Evolutionary conservation across 2,888 invertebrate genomes (phyloP).

Genomic region (Pyrrhopygopsis socrates): DNA sequence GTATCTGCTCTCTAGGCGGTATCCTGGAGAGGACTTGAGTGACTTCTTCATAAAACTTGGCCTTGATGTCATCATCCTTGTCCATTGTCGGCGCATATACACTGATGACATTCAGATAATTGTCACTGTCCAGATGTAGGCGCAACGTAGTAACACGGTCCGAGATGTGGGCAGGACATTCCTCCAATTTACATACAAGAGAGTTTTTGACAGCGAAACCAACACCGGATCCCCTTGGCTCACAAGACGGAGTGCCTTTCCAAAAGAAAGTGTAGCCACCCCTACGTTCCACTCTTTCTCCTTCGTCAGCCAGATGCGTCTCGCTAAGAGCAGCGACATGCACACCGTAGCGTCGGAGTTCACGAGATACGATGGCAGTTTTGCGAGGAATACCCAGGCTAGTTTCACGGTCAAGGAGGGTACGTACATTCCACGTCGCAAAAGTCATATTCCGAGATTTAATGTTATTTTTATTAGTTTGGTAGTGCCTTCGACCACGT

Average conservation of each 20-base stretch:
- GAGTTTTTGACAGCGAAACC: constrained; percentile 64
- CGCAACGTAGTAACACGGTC: constrained; percentile 64
- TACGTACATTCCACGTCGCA: constrained; percentile 71
- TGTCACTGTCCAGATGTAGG: constrained; percentile 72
- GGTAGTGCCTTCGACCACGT: not conserved
- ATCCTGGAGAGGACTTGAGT: constrained; percentile 12
- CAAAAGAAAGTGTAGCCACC: not conserved
- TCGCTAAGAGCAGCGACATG: constrained; percentile 11
- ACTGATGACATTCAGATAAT: constrained; percentile 82
- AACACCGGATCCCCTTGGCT: constrained; percentile 57
- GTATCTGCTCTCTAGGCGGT: constrained; percentile 40
- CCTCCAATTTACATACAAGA: constrained; percentile 8
- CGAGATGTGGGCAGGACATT: constrained; percentile 57
- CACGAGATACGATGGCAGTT: constrained; percentile 74
- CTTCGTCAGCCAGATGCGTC: constrained; percentile 13
- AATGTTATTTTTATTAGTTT: constrained; percentile 2
- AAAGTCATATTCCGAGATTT: constrained; percentile 19
- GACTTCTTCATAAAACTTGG: constrained; percentile 77
- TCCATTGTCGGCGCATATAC: constrained; percentile 83
- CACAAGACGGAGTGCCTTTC: not conserved
- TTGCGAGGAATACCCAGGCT: constrained; percentile 75
- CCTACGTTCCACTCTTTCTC: not conserved
- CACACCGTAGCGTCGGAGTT: constrained; percentile 66
- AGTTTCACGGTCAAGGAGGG: constrained; percentile 62
- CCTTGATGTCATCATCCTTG: constrained; percentile 71